Evolutionary conservation across 1,140 invertebrate species (phyloP), one percentile per base, ranked within the genome.

Genomic region (Pogonomyrmex barbatus): DNA sequence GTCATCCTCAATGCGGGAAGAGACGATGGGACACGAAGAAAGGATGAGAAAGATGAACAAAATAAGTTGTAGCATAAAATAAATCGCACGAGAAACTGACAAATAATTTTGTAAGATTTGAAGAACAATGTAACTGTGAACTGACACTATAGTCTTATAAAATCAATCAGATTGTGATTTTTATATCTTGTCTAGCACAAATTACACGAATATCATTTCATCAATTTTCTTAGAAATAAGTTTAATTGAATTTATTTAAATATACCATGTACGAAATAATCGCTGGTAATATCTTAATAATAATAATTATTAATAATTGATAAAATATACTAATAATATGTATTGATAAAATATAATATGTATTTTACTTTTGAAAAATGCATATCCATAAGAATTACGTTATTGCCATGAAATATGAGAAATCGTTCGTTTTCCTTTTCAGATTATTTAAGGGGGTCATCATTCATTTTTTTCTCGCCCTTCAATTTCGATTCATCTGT

Each of bases 41-140:
- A 24, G 45, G 62, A 39, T 63, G 70, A 78, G 58, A 73, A 50
- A 70, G 79, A 52, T 65, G 58, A 75, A 83, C 56, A 70, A 88
- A 89, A 89, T 89, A 89, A 89, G 88, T 87, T 89, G 88, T 88
- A 88, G 77, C 86, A 86, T 78, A 77, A 93, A 92, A 93, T 93
- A 88, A 92, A 92, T 92, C 86, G 89, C 92, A 68, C 92, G 83
- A 92, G 91, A 92, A 84, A 78, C 82, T 92, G 92, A 92, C 90
- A 87, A 90, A 88, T 85, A 90, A 92, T 92, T 91, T 92, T 92
- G 91, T 92, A 92, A 87, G 90, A 89, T 92, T 91, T 79, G 81
- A 83, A 79, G 54, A 12, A 73, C 33, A 50, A 73, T 5, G 8
- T 17, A 24, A 54, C 8, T 42, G 36, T 42, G 24, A 65, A 79